Percentiles rank a stretch among this genome's conserved stretches.
These are phyloP conservation scores for Drosophila nigritarsus DNA, from an alignment of 2,888 invertebrate genomes.

Conservation along the genomic window DNA sequence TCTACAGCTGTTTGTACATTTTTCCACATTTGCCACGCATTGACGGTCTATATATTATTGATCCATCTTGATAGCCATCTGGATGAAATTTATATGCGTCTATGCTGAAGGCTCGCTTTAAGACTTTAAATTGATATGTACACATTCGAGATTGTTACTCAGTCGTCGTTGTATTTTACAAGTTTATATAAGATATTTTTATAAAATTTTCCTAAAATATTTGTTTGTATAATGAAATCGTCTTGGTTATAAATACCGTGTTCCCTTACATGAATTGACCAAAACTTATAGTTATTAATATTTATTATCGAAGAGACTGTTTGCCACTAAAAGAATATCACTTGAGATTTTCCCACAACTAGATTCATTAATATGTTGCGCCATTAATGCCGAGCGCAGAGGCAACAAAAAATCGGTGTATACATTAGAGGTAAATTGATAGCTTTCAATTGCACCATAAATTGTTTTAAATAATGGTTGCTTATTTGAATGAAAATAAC, in stretches of 20 bases:
- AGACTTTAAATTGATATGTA: neutral
- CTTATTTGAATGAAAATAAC: constrained; percentile 93
- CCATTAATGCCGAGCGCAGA: constrained; percentile 85
- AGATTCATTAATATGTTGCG: constrained; percentile 86
- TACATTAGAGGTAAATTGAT: constrained; percentile 87
- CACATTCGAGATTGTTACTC: neutral
- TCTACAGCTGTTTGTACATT: neutral
- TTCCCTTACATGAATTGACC: too few relatives aligned
- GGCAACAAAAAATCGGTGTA: constrained; percentile 73
- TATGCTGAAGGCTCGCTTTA: neutral
- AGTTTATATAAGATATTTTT: neutral
- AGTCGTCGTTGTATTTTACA: neutral
- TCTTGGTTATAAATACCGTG: neutral
- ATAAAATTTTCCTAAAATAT: neutral
- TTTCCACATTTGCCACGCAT: neutral
- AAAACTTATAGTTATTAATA: constrained; percentile 7
- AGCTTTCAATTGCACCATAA: constrained; percentile 87
- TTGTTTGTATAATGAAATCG: neutral
- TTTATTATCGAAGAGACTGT: constrained; percentile 83
- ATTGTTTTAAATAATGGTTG: constrained; percentile 93
- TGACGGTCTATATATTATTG: neutral
- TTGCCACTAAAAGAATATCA: constrained; percentile 86
- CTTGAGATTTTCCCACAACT: constrained; percentile 88
- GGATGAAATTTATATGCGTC: neutral
- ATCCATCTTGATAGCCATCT: neutral